A percentile compares a stretch with the other conserved stretches of the same genome.
Conservation (phyloP, 2,113 vertebrate genomes). For the Gobio gobio region DNA sequence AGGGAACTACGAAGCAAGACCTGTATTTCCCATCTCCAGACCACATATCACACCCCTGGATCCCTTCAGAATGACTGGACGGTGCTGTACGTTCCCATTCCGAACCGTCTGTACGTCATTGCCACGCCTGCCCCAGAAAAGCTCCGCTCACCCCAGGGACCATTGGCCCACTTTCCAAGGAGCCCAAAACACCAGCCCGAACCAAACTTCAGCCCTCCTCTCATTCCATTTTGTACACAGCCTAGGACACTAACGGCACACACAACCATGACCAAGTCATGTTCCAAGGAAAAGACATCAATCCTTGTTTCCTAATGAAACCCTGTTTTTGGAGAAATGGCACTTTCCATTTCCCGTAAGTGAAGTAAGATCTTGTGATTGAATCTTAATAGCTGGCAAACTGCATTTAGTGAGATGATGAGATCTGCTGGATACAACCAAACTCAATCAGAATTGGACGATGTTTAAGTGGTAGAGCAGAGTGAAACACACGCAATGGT, state of each 20-base stretch:
- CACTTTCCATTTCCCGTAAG: background rate
- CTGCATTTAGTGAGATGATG: background rate
- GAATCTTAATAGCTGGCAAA: background rate
- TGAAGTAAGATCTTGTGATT: background rate
- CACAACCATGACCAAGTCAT: background rate
- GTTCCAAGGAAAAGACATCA: background rate
- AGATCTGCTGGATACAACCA: background rate
- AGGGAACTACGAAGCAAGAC: background rate
- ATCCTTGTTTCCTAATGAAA: background rate
- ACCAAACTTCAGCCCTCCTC: conserved; percentile 62
- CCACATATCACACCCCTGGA: conserved; percentile 33
- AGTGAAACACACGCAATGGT: background rate
- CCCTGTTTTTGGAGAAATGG: background rate
- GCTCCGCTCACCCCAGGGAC: conserved; percentile 73
- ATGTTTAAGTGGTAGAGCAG: conserved; percentile 6
- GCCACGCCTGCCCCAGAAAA: conserved; percentile 77
- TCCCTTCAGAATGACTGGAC: conserved; percentile 64
- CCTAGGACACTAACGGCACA: background rate
- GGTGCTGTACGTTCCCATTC: conserved; percentile 69
- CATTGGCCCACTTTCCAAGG: conserved; percentile 75
- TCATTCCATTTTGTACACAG: background rate
- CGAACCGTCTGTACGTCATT: conserved; percentile 72
- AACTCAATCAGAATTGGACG: background rate
- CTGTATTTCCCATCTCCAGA: conserved; percentile 46
- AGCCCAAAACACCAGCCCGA: conserved; percentile 67